A percentile compares a stretch with the other conserved stretches of the same genome.
These are phyloP conservation scores for Falco cherrug DNA, from an alignment of 2,797 vertebrate species.

Conservation along the genomic window DNA sequence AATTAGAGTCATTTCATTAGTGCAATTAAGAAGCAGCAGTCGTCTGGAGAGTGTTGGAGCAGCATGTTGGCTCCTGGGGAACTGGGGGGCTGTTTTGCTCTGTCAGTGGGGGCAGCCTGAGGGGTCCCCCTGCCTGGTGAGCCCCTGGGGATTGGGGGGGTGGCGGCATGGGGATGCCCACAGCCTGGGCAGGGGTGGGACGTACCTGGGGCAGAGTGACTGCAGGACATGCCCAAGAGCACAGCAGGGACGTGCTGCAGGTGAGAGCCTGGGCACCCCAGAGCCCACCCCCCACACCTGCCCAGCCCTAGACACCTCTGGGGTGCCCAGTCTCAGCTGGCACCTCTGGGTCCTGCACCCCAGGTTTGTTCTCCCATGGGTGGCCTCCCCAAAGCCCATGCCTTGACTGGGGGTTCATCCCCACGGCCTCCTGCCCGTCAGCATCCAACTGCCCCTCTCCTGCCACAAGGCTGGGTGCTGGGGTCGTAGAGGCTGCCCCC, in stretches of 20 bases:
- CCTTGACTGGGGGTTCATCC: not conserved
- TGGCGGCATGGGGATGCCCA: not conserved
- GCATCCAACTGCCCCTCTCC: fast-evolving
- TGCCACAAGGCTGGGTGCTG: not conserved
- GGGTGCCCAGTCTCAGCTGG: not conserved
- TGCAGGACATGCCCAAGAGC: not conserved
- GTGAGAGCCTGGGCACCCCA: not conserved
- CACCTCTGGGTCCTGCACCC: not conserved
- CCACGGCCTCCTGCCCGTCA: not conserved
- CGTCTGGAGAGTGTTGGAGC: conserved; percentile 2
- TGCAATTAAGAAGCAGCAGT: conserved; percentile 59
- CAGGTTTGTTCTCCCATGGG: not conserved
- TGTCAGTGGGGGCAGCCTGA: fast-evolving
- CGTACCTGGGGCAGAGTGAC: not conserved
- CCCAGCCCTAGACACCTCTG: not conserved
- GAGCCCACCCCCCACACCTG: not conserved
- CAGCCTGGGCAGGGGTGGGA: not conserved
- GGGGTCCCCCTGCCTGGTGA: not conserved
- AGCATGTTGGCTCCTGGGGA: not conserved
- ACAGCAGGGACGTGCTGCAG: not conserved
- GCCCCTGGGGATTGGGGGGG: not conserved
- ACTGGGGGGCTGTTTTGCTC: not conserved
- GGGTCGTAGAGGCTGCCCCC: not conserved
- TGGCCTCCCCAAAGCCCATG: not conserved
- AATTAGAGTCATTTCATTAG: conserved; percentile 73